phyloP scores from a whole-genome alignment of 2,113 vertebrate species.

The Cyrtonyx montezumae region DNA sequence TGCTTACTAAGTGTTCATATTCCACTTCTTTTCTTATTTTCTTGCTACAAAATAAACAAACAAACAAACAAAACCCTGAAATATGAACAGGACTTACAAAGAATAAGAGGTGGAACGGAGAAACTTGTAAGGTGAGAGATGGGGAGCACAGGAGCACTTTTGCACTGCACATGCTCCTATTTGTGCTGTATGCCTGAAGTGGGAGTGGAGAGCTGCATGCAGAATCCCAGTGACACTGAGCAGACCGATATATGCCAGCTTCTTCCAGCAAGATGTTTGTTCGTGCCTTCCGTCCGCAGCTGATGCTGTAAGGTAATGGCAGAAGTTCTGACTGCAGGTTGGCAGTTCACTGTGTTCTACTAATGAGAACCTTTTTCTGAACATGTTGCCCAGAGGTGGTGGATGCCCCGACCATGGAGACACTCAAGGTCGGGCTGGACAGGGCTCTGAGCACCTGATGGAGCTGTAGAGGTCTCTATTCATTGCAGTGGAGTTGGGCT shows the following conservation, averaged over 20 bases:
- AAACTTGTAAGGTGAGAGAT: not conserved
- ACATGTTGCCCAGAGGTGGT: too few species aligned
- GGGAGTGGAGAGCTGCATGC: not conserved
- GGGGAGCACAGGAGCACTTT: not conserved
- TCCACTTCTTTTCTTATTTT: not conserved
- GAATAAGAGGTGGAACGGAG: not conserved
- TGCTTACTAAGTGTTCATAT: not conserved
- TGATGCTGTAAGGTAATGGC: not conserved
- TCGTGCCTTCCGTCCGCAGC: not conserved
- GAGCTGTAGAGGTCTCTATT: too few species aligned
- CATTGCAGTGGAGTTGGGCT: too few species aligned
- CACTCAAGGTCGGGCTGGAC: too few species aligned
- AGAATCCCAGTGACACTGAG: not conserved
- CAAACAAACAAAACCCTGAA: not conserved
- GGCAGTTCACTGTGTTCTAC: rapidly evolving
- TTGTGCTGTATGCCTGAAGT: not conserved
- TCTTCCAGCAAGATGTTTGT: not conserved
- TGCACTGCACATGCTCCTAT: not conserved
- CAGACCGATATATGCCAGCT: not conserved
- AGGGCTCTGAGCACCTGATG: too few species aligned
- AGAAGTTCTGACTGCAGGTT: not conserved
- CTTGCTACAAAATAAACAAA: not conserved
- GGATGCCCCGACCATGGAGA: too few species aligned
- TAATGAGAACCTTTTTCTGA: not conserved
- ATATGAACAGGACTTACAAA: not conserved